Evolutionary conservation across 2,797 vertebrate species (phyloP).

Genomic region (Pangasius macronema): DNA sequence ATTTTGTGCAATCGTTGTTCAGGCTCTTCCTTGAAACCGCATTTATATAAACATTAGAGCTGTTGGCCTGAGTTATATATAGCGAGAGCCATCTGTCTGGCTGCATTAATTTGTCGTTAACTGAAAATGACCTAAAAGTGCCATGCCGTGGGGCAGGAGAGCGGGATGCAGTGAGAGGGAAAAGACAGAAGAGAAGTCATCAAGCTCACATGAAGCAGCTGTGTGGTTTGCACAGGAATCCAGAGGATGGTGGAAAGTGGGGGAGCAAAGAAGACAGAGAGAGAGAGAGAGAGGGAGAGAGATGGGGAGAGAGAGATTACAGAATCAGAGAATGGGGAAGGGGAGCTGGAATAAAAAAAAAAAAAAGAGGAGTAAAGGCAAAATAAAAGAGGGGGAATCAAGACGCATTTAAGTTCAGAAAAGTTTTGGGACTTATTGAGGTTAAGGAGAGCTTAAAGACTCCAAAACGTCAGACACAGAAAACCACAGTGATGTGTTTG

Average conservation of each 20-base stretch:
- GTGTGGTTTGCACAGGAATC: conserved; percentile 45
- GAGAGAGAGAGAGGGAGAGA: conserved; percentile 46
- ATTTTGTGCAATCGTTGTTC: conserved; percentile 24
- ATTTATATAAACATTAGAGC: conserved; percentile 36
- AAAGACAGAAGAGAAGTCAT: conserved; percentile 44
- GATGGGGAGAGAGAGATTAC: conserved; percentile 4
- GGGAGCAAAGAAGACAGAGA: conserved; percentile 51
- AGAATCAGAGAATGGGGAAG: not conserved
- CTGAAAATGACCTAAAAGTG: conserved; percentile 42
- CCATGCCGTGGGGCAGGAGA: conserved; percentile 31
- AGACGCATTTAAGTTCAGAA: conserved; percentile 1
- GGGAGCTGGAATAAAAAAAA: conserved; percentile 47
- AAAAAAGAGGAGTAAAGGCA: conserved; percentile 29
- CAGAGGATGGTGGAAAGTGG: conserved; percentile 17
- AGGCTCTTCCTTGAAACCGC: conserved; percentile 28
- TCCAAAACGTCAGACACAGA: conserved; percentile 18
- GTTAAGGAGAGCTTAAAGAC: conserved; percentile 24
- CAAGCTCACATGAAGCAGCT: conserved; percentile 43
- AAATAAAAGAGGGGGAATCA: not conserved
- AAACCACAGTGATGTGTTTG: conserved; percentile 19
- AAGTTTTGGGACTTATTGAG: conserved; percentile 6
- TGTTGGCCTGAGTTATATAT: conserved; percentile 40
- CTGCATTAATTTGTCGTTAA: conserved; percentile 49
- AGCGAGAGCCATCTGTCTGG: conserved; percentile 47
- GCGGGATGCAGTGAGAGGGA: conserved; percentile 61